Evolutionary conservation across 2,888 invertebrate species (phyloP), one percentile per base, ranked within the genome.

Genomic region (Tyria jacobaeae): DNA sequence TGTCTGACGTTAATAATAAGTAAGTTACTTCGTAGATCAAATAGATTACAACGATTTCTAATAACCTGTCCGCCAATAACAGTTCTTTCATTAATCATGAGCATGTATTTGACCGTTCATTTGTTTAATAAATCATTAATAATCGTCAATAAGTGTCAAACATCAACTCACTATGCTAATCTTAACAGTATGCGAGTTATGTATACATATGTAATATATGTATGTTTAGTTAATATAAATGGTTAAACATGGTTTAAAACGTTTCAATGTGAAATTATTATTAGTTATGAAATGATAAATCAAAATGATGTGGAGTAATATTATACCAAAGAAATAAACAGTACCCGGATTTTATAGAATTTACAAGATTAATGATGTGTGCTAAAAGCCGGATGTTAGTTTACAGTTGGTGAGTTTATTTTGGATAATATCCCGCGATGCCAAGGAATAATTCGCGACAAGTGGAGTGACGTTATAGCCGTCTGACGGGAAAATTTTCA

Each of bases 401-500:
- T 64, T 80, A 81, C 74, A 64, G 68, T 75, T 64, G 67, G 60
- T 57, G 60, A 76, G 78, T 80, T 82, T 81, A 82, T 80, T 80
- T 79, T 68, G 65, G 44, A 72, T 76, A 79, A 79, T 75, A 78
- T 60, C 67, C 71, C 60, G 60, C 57, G 68, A 69, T 76, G 80
- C 79, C 81, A 78, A 68, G 57, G 55, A 75, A 68, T 65, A 60
- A 58, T 69, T 57, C 47, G 67, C 44, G 56, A 68, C 59, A 60
- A 56, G 56, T 59, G 24, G 31, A 55, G 53, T 64, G 69, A 56
- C 60, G 62, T 56, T 27, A 21, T 34, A 31, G 31, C 17, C 24
- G 53, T 51, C 54, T 3, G 34, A 48, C 7, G 27, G 50, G 27
- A 50, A 64, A 66, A 64, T 47, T 52, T 60, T 59, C 48, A 63